These are phyloP conservation scores for Trachymyrmex cornetzi DNA, from an alignment of 1,140 invertebrate species.

Conservation along the genomic window DNA sequence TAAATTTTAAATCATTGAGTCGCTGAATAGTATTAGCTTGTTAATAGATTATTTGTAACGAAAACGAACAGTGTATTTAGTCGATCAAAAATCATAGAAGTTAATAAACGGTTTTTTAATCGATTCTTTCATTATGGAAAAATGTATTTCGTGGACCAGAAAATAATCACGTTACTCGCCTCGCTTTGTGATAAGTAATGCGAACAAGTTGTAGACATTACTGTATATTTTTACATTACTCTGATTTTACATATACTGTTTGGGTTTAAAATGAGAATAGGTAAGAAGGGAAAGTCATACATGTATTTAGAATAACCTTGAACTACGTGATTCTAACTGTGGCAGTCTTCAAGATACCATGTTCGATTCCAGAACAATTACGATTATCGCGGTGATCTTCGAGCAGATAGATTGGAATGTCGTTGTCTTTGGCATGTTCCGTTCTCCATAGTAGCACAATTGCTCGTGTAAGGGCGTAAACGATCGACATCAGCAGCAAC, in stretches of 20 bases:
- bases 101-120: neutral
- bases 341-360: constrained; percentile 2
- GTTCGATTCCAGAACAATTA: neutral
- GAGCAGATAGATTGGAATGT: neutral
- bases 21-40: neutral
- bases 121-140: neutral
- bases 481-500: neutral
- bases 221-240: neutral
- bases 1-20: constrained; percentile 31
- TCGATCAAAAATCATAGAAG: neutral
- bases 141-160: neutral
- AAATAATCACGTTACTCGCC: neutral
- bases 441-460: neutral
- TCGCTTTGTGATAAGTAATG: neutral
- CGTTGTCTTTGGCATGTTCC: constrained; percentile 11
- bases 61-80: neutral
- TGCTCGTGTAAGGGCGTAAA: neutral
- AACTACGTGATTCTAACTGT: neutral
- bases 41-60: neutral
- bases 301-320: constrained; percentile 14
- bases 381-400: constrained; percentile 2
- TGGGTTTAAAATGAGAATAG: no score
- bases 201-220: neutral
- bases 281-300: no score
- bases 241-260: neutral